A percentile compares a stretch with the other conserved stretches of the same genome.
phyloP scores from a whole-genome alignment of 2,888 invertebrate genomes.

The Ceraclea dissimilis region DNA sequence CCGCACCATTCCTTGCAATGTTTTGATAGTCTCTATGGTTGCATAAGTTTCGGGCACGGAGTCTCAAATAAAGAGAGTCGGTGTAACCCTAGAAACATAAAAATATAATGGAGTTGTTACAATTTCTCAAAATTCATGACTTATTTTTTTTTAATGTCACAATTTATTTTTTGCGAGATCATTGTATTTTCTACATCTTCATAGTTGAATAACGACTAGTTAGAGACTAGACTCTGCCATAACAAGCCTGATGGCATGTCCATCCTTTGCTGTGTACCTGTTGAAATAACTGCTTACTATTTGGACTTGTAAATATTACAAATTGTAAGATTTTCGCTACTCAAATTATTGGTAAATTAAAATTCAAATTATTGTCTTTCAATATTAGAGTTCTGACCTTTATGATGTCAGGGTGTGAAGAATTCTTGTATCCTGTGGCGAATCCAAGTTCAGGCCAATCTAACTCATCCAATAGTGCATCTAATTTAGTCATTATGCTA shows the following conservation, averaged over 20 bases:
- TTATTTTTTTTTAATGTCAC: background rate
- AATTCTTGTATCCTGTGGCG: slow-evolving; percentile 35
- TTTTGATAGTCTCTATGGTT: slow-evolving; percentile 47
- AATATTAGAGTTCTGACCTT: too few relatives aligned
- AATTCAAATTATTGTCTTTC: too few relatives aligned
- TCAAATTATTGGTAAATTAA: too few relatives aligned
- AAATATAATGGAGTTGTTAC: background rate
- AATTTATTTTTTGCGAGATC: background rate
- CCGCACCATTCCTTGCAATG: slow-evolving; percentile 39
- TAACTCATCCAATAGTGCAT: slow-evolving; percentile 39
- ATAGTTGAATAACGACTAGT: too few relatives aligned
- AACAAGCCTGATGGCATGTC: too few relatives aligned
- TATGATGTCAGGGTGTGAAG: slow-evolving; percentile 29
- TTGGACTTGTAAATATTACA: too few relatives aligned
- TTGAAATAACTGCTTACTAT: too few relatives aligned
- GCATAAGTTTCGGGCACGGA: slow-evolving; percentile 38
- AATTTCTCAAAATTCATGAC: background rate
- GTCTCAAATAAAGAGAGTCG: slow-evolving; percentile 32
- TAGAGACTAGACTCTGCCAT: too few relatives aligned
- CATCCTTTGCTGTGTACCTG: too few relatives aligned
- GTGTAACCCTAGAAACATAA: slow-evolving; percentile 28
- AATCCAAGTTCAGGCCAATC: slow-evolving; percentile 46
- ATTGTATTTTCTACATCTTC: too few relatives aligned
- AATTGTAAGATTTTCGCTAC: too few relatives aligned
- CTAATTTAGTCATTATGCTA: slow-evolving; percentile 28